Evolutionary conservation across 2,888 invertebrate species (phyloP), one percentile per base, ranked within the genome.

Genomic region (Fragum whitleyi): DNA sequence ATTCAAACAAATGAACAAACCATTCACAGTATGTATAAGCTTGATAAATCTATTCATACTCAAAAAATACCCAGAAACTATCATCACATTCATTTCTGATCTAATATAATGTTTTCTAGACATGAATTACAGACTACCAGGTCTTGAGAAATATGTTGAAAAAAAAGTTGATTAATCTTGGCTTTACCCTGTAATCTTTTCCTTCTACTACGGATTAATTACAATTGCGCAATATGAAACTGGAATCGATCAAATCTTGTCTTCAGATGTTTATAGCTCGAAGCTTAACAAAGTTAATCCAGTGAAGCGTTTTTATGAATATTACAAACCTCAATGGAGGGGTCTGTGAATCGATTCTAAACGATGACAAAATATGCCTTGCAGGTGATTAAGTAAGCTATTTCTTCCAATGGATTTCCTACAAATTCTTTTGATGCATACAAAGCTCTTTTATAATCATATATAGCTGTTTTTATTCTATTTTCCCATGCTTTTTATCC

Each of bases 61-160:
- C n/a, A n/a, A n/a, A n/a, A n/a, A n/a, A n/a, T n/a, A n/a, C n/a
- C n/a, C n/a, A 36, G 32, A 36, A 9, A 61, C 61, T n/a, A 61
- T 61, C 32, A 32, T 2, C n/a, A 11, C 61, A 61, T 32, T 32
- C 16, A 59, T 61, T 61, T 61, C 16, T 2, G 14, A 32, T 61
- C 29, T 61, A 61, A 61, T 61, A 28, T 61, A 2, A 7, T 32
- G 32, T 61, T 61, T 61, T 19, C 61, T 32, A 47, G 61, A 32
- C 61, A 29, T 32, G n/a, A 61, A 61, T 61, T 61, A 61, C n/a
- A n/a, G 32, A 32, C 29, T n/a, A 47, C 14, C 2, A 14, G n/a
- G 47, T 9, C 47, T 14, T 47, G 47, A 47, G n/a, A 47, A 47
- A 47, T 47, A 47, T 47, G 47, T 47, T n/a, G 47, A n/a, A 47